phyloP scores from a whole-genome alignment of 2,888 invertebrate genomes.

The Bursaphelenchus okinawaensis region DNA sequence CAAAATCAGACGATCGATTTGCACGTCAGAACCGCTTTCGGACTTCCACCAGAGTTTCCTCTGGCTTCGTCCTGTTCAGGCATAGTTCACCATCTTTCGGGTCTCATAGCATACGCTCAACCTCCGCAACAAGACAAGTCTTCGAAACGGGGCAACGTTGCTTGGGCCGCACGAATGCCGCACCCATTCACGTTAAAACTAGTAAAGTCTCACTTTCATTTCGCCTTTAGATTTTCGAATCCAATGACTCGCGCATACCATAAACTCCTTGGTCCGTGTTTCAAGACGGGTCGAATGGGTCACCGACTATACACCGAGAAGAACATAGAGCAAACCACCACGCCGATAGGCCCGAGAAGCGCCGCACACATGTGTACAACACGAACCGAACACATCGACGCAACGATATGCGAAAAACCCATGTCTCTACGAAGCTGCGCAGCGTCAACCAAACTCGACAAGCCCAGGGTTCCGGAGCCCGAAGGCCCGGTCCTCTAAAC shows the following conservation, averaged over 20 bases:
- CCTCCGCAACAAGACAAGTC: constrained; percentile 61
- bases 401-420: constrained; percentile 53
- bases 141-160: constrained; percentile 65
- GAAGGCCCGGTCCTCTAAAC: neutral
- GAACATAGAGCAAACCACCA: neutral
- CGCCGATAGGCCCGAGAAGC: constrained; percentile 11
- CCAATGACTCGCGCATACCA: constrained; percentile 70
- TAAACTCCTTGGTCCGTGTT: constrained; percentile 74
- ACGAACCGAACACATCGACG: constrained; percentile 9
- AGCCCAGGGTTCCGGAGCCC: constrained; percentile 31
- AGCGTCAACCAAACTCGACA: constrained; percentile 68
- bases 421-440: neutral
- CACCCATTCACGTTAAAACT: constrained; percentile 26
- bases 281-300: constrained; percentile 70
- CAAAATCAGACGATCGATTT: constrained; percentile 74
- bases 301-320: constrained; percentile 22
- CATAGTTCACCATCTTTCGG: constrained; percentile 73
- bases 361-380: constrained; percentile 4
- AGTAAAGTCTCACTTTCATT: constrained; percentile 66
- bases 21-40: constrained; percentile 73
- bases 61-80: constrained; percentile 70
- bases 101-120: constrained; percentile 69
- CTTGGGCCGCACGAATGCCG: constrained; percentile 51
- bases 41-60: constrained; percentile 71
- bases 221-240: constrained; percentile 66